Evolutionary conservation across 1,140 invertebrate genomes (phyloP).

Genomic region (Drosophila ambigua): DNA sequence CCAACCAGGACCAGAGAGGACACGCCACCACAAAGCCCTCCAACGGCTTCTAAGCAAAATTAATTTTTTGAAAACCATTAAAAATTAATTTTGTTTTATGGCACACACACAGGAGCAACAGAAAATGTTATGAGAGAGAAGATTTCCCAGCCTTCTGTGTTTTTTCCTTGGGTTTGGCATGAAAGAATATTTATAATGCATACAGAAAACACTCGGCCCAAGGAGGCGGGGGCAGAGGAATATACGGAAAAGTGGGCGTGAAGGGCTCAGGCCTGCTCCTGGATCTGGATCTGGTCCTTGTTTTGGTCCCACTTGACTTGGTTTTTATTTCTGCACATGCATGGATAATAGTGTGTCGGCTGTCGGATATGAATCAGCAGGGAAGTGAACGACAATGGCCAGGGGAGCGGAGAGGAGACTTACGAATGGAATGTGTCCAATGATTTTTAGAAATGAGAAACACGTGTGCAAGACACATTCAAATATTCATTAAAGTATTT

Average conservation of each 20-base stretch:
- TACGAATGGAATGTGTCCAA: too few species aligned
- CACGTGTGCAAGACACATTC: too few species aligned
- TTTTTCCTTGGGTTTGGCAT: conserved; percentile 45
- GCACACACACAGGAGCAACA: conserved; percentile 30
- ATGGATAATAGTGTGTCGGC: conserved; percentile 4
- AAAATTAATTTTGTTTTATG: conserved; percentile 80
- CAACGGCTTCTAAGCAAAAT: conserved; percentile 69
- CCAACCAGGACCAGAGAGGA: conserved; percentile 14
- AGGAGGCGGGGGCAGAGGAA: conserved; percentile 1
- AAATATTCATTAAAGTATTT: too few species aligned
- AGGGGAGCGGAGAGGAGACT: neutral
- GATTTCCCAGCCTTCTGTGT: conserved; percentile 10
- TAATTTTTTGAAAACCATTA: conserved; percentile 80
- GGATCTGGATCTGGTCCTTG: conserved; percentile 37
- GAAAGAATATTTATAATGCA: conserved; percentile 75
- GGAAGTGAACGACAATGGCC: conserved; percentile 13
- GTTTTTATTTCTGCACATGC: conserved; percentile 59
- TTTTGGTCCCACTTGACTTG: conserved; percentile 68
- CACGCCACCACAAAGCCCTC: conserved; percentile 57
- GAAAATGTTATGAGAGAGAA: conserved; percentile 55
- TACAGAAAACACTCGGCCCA: conserved; percentile 63
- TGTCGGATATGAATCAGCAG: neutral
- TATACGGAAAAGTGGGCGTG: conserved; percentile 21
- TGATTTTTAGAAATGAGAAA: too few species aligned
- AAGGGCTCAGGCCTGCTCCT: conserved; percentile 32